Conservation (phyloP, 23 tunicate species). For the Botrylloides violaceus region DNA sequence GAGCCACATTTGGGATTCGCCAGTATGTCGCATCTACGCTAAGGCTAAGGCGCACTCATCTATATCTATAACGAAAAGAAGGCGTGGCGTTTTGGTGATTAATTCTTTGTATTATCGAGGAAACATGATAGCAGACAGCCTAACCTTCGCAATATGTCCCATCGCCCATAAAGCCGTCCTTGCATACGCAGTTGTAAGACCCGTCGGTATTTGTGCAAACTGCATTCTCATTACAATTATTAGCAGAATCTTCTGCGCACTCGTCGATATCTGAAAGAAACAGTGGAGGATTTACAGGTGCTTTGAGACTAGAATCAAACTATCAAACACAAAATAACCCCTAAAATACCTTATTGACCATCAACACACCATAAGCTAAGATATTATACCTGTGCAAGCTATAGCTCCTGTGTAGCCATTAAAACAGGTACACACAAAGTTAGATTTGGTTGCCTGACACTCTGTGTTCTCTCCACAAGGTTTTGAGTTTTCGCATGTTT, state of each 20-base stretch:
- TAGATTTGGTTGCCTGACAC: not conserved
- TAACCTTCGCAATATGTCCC: constrained; percentile 19
- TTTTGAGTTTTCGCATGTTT: constrained; percentile 13
- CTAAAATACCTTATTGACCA: no score
- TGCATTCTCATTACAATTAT: constrained; percentile 7
- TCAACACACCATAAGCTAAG: not conserved
- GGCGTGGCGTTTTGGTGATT: no score
- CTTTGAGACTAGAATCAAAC: no score
- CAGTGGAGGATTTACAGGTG: no score
- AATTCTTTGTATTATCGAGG: no score
- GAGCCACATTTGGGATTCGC: no score
- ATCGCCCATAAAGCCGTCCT: not conserved
- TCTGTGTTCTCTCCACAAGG: not conserved
- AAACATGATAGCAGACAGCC: no score
- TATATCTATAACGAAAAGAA: no score
- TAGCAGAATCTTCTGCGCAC: not conserved
- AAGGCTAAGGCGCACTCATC: no score
- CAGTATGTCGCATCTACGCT: no score
- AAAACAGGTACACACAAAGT: not conserved
- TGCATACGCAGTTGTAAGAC: not conserved
- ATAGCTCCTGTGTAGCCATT: not conserved
- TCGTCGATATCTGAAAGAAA: constrained; percentile 6
- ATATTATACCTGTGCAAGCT: not conserved
- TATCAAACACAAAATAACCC: no score
- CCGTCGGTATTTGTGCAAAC: not conserved